These are phyloP conservation scores for Sminthurinus aureus DNA, from an alignment of 2,888 invertebrate genomes.

Conservation along the genomic window DNA sequence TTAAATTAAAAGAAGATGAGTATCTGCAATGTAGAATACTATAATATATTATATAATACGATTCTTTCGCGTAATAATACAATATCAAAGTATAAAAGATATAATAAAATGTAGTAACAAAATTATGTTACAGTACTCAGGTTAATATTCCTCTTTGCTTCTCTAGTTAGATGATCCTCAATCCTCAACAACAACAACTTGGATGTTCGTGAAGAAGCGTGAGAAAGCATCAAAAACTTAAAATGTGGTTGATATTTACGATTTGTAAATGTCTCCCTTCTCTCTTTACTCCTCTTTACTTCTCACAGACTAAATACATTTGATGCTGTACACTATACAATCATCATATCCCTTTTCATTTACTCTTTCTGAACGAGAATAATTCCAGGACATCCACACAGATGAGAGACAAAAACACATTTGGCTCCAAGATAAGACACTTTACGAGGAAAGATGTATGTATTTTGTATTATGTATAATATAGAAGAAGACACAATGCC, in stretches of 20 bases:
- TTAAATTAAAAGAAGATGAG: too few relatives aligned
- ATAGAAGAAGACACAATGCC: not conserved
- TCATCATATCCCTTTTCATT: not conserved
- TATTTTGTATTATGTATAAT: too few relatives aligned
- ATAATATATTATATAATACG: too few relatives aligned
- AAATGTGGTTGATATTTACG: conserved; percentile 34
- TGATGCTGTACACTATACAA: not conserved
- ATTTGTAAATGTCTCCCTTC: conserved; percentile 26
- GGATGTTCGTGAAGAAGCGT: conserved; percentile 21
- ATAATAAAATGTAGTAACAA: too few relatives aligned
- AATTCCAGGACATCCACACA: not conserved
- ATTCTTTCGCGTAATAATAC: too few relatives aligned
- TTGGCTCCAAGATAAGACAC: conserved; percentile 32
- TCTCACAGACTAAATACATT: too few relatives aligned
- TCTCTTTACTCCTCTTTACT: not conserved
- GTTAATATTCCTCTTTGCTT: too few relatives aligned
- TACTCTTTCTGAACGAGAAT: not conserved
- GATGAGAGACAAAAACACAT: conserved; percentile 38
- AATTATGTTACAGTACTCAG: too few relatives aligned
- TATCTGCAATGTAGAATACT: too few relatives aligned
- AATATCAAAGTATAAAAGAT: too few relatives aligned
- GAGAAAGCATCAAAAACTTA: conserved; percentile 26
- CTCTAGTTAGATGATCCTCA: too few relatives aligned
- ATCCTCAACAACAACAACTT: too few relatives aligned
- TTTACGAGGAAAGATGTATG: conserved; percentile 4